Evolutionary conservation across 2,888 invertebrate genomes (phyloP).

Genomic region (Limnephilus marmoratus): DNA sequence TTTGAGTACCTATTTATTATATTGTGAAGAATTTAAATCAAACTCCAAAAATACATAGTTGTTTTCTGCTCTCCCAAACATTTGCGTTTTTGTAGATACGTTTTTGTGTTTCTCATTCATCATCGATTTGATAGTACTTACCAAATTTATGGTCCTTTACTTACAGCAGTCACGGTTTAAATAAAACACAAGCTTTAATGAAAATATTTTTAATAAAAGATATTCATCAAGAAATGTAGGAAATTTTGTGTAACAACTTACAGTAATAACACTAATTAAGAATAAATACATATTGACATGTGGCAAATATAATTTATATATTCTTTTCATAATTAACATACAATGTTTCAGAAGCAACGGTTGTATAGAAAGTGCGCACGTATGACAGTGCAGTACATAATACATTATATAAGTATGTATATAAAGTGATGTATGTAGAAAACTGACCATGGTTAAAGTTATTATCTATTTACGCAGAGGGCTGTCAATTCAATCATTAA

Average conservation of each 20-base stretch:
- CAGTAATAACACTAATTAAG: conserved; percentile 28
- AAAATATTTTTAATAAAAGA: conserved; percentile 40
- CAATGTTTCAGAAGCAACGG: not conserved
- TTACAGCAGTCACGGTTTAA: not conserved
- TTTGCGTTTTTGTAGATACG: too few relatives aligned
- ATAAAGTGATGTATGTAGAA: not conserved
- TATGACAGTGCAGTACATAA: not conserved
- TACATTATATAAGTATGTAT: not conserved
- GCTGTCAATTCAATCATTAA: not conserved
- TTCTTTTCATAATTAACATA: not conserved
- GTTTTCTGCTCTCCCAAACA: too few relatives aligned
- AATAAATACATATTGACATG: conserved; percentile 21
- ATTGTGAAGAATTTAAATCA: too few relatives aligned
- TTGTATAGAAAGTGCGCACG: not conserved
- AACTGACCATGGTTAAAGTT: not conserved
- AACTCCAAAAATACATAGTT: too few relatives aligned
- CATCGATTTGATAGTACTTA: not conserved
- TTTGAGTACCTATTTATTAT: too few relatives aligned
- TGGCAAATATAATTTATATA: not conserved
- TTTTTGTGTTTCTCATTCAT: not conserved
- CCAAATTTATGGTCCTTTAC: not conserved
- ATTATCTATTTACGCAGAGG: not conserved
- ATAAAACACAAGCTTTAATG: conserved; percentile 12
- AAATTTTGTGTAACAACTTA: conserved; percentile 24
- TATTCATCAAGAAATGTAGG: conserved; percentile 23